Conservation (phyloP, 2,888 invertebrate genomes). For the Stenotaenia linearis region DNA sequence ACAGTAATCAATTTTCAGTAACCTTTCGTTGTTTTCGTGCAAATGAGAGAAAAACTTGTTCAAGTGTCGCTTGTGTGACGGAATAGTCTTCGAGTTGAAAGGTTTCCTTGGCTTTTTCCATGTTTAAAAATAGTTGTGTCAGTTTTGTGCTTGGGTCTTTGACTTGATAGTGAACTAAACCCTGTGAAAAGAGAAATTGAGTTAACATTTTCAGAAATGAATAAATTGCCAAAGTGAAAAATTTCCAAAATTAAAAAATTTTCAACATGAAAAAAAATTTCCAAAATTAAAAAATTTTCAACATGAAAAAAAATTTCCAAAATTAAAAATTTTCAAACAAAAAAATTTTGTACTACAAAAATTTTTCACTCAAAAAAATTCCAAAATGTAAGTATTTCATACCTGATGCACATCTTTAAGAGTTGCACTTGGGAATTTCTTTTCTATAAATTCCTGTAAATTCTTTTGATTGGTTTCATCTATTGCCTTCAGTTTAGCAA, state of each 20-base stretch:
- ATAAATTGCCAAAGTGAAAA: too few species aligned
- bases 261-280: too few species aligned
- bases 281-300: too few species aligned
- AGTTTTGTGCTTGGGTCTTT: slow-evolving; percentile 35
- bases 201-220: background rate
- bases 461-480: slow-evolving; percentile 42
- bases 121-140: slow-evolving; percentile 34
- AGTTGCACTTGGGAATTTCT: slow-evolving; percentile 55
- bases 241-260: too few species aligned
- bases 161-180: slow-evolving; percentile 41
- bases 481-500: slow-evolving; percentile 50
- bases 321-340: too few species aligned
- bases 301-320: too few species aligned
- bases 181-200: slow-evolving; percentile 42
- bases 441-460: slow-evolving; percentile 51
- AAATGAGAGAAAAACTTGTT: slow-evolving; percentile 48
- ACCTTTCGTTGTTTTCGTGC: slow-evolving; percentile 39
- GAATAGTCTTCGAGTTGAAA: slow-evolving; percentile 37
- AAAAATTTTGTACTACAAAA: too few species aligned
- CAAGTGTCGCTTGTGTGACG: slow-evolving; percentile 38
- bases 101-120: slow-evolving; percentile 34
- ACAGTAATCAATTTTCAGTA: background rate
- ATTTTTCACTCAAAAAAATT: slow-evolving; percentile 19
- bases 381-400: too few species aligned
- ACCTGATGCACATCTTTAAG: slow-evolving; percentile 66